phyloP scores from a whole-genome alignment of 2,888 invertebrate genomes.

The Cryptophagus acutangulus region DNA sequence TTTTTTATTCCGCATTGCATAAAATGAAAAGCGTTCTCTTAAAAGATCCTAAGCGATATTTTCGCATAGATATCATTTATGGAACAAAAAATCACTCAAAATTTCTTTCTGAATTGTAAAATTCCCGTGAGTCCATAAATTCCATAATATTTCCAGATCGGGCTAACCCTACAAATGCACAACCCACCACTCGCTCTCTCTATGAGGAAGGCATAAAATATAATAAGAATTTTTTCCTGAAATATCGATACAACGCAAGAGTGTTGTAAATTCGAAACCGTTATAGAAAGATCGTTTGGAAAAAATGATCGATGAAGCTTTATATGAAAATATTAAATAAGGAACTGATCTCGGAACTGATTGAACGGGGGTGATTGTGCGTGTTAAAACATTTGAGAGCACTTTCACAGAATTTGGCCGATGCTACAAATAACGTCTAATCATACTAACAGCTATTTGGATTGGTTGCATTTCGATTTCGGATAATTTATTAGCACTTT shows the following conservation, averaged over 20 bases:
- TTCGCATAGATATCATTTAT: too few relatives aligned
- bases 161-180: neutral
- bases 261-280: constrained; percentile 13
- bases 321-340: constrained; percentile 11
- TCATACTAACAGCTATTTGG: constrained; percentile 17
- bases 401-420: constrained; percentile 31
- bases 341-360: too few relatives aligned
- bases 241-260: constrained; percentile 13
- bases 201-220: neutral
- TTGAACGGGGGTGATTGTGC: constrained; percentile 31
- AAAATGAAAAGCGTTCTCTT: too few relatives aligned
- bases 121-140: constrained; percentile 2
- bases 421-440: constrained; percentile 28
- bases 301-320: constrained; percentile 10
- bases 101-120: neutral
- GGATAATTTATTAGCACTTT: too few relatives aligned
- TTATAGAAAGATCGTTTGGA: constrained; percentile 8
- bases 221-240: constrained; percentile 1
- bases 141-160: constrained; percentile 1
- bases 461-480: too few relatives aligned
- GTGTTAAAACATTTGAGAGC: constrained; percentile 28
- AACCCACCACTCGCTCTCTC: too few relatives aligned
- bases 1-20: too few relatives aligned
- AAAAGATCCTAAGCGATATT: too few relatives aligned
- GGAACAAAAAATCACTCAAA: too few relatives aligned